Percentiles rank a stretch among this genome's conserved stretches.
Evolutionary conservation across 2,888 invertebrate genomes (phyloP).

Genomic region (Erebia palarica): DNA sequence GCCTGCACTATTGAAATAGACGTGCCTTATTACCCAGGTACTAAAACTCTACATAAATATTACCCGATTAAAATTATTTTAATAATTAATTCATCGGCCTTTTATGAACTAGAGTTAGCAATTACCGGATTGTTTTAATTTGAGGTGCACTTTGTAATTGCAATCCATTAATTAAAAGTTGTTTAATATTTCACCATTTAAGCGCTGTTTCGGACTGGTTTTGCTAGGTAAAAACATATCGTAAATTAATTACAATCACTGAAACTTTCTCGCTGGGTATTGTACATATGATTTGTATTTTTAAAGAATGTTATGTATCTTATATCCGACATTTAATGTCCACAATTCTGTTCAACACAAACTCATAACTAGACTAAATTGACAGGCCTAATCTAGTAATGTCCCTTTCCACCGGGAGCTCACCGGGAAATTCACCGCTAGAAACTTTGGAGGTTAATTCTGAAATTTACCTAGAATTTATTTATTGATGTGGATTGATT

Average conservation of each 20-base stretch:
- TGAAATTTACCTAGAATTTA: too few relatives aligned
- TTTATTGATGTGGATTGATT: too few relatives aligned
- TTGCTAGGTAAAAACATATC: background rate
- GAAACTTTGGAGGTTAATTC: too few relatives aligned
- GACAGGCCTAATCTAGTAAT: too few relatives aligned
- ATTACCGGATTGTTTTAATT: constrained; percentile 13
- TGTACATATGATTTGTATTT: background rate
- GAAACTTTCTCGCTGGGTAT: background rate
- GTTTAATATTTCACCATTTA: constrained; percentile 3
- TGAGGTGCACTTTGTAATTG: constrained; percentile 11
- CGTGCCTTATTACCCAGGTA: too few relatives aligned
- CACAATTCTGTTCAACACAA: too few relatives aligned
- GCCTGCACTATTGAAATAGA: too few relatives aligned
- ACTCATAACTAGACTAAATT: too few relatives aligned
- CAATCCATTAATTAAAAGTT: constrained; percentile 21
- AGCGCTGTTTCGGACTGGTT: background rate
- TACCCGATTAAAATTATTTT: background rate
- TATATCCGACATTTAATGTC: too few relatives aligned
- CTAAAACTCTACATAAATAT: background rate
- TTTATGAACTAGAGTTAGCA: constrained; percentile 9
- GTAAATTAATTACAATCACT: constrained; percentile 1
- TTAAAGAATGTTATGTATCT: background rate
- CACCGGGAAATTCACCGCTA: too few relatives aligned
- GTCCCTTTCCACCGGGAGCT: background rate
- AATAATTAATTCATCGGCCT: background rate